Base-by-base conservation (phyloP, 2,888 invertebrate genomes). In the Drosophila melanosoma region DNA sequence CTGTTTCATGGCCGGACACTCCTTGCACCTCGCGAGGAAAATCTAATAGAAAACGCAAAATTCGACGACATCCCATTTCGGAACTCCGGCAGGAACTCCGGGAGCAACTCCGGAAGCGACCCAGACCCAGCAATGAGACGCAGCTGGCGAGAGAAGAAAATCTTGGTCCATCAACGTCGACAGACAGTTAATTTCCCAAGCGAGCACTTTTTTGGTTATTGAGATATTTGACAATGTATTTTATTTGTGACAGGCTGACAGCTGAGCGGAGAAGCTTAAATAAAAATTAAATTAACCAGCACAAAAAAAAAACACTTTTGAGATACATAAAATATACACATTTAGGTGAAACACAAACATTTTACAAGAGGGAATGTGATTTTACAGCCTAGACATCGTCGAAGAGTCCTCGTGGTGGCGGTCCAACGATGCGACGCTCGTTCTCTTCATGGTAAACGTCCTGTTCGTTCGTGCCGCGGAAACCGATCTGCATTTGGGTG, bases 381-480 rank as follows among this genome's bases (percentile, higher is more conserved):
- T 69, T 66, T 68, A 49, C 42, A 69, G 64, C 40, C 82, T 94
- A 97, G 70, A 97, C 97, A 92, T 97, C 97, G 91, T 97, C 97
- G 82, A 97, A 97, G 69, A 97, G 94, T 12, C 97, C 96, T 79
- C 96, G 94, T 0, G 97, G 97, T 0, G 97, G 96, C 71, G 95
- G 95, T 1, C 95, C 96, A 83, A 95, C 94, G 76, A 95, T 94
- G 60, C 87, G 87, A 36, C 88, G 83, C 72, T 92, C 93, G 40
- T 90, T 87, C 87, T 73, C 93, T 69, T 92, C 92, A 45, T 92
- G 91, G 40, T 90, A 86, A 42, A 92, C 93, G 38, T 91, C 92
- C 12, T 74, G 69, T n/a, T 82, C 82, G 33, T 52, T 75, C 12
- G 87, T 75, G 51, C 91, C 91, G 52, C 92, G 91, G 74, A 93